Percentiles rank a stretch among this genome's conserved stretches.
phyloP scores from a whole-genome alignment of 2,113 vertebrate genomes.

The Psephotus haematonotus region DNA sequence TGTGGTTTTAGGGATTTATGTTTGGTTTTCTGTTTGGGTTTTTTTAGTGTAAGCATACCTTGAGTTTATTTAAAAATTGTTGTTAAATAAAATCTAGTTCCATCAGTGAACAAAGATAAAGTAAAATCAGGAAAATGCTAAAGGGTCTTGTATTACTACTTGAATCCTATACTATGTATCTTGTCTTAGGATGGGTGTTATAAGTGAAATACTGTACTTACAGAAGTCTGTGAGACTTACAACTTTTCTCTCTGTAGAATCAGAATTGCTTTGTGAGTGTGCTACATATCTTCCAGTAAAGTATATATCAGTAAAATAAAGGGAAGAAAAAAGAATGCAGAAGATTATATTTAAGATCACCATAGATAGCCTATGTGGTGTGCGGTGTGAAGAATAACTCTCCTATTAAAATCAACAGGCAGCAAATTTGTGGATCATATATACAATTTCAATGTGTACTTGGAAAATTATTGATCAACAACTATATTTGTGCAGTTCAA shows the following conservation, averaged over 20 bases:
- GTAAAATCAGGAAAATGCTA: neutral
- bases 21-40: neutral
- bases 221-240: neutral
- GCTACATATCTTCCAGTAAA: neutral
- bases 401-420: neutral
- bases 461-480: neutral
- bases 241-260: neutral
- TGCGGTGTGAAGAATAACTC: neutral
- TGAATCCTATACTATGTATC: neutral
- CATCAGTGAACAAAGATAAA: neutral
- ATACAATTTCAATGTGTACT: neutral
- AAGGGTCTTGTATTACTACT: neutral
- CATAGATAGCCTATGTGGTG: neutral
- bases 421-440: neutral
- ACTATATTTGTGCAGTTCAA: neutral
- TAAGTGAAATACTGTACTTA: neutral
- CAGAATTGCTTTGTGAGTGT: neutral
- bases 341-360: neutral
- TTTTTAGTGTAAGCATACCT: neutral
- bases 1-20: neutral
- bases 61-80: constrained; percentile 21
- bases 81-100: neutral
- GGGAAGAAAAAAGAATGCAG: neutral
- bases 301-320: neutral
- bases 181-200: neutral